Evolutionary conservation across 2,797 vertebrate species (phyloP), one percentile per base, ranked within the genome.

Genomic region (Coreius guichenoti): DNA sequence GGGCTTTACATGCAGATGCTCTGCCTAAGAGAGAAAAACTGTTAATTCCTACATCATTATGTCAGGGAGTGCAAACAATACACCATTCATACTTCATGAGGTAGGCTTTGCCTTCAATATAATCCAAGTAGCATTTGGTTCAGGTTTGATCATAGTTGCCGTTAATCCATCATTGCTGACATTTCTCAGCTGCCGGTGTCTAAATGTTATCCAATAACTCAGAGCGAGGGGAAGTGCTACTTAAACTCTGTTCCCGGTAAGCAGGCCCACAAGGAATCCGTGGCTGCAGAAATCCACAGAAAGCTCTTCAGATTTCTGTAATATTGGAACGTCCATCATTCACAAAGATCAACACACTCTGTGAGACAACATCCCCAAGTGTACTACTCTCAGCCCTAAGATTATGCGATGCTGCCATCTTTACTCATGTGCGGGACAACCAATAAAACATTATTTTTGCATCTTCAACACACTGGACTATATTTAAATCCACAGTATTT

Each of bases 171-270:
- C 29, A 79, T 61, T 75, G 45, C 45, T 84, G 31, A 85, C 80
- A 68, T 23, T 51, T 81, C 16, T 39, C 61, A 29, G n/a, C 3
- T 61, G 23, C 65, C 5, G 1, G 17, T 73, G 23, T 29, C 45
- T 74, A 74, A 49, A 72, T 56, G 47, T 78, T 80, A 82, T 73
- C 43, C 54, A 76, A 65, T 29, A 39, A 83, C 56, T 63, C 1
- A 0, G 1, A 1, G 54, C 8, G 26, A 56, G 51, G 54, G 33
- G 33, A 33, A 67, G 21, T n/a, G 75, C 54, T 33, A 70, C 47
- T 36, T 54, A 67, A 79, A 77, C 51, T 82, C 65, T 84, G 56
- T 87, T 87, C 69, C 67, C 31, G 26, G 81, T 78, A 86, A 84
- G 72, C 43, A 82, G 58, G 39, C 29, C 29, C 19, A 31, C 39